phyloP scores from a whole-genome alignment of 1,140 invertebrate genomes.

The Pantala flavescens region DNA sequence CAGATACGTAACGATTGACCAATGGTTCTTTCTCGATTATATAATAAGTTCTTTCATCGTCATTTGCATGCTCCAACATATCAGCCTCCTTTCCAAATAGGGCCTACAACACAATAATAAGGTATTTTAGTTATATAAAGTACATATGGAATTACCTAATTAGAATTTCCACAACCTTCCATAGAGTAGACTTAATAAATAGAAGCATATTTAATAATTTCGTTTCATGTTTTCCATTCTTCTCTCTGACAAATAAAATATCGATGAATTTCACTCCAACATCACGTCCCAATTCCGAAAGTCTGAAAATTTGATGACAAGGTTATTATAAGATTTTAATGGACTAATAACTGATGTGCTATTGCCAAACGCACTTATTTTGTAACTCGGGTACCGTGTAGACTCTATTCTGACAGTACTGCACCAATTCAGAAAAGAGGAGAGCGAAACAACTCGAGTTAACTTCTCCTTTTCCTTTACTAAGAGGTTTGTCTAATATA shows the following conservation, averaged over 20 bases:
- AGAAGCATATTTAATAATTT: conserved; percentile 91
- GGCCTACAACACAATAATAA: too few species aligned
- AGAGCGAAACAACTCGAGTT: conserved; percentile 88
- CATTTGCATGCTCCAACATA: conserved; percentile 95
- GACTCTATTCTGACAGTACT: conserved; percentile 94
- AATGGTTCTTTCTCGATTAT: conserved; percentile 97
- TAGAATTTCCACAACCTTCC: conserved; percentile 63
- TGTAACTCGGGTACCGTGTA: conserved; percentile 92
- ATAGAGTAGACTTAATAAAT: conserved; percentile 92
- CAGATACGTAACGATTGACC: conserved; percentile 94
- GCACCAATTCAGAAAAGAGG: conserved; percentile 94
- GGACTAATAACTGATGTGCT: background rate
- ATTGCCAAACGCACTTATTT: conserved; percentile 54
- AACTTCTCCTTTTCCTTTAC: conserved; percentile 84
- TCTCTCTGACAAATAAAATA: conserved; percentile 84
- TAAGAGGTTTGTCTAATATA: conserved; percentile 84
- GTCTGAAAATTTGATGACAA: conserved; percentile 43
- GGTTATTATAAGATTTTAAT: background rate
- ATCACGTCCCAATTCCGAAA: conserved; percentile 88
- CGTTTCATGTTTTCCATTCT: conserved; percentile 87
- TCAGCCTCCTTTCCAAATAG: conserved; percentile 97
- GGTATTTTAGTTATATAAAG: too few species aligned
- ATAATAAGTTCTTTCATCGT: conserved; percentile 95
- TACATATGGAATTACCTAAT: conserved; percentile 16
- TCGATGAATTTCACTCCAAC: conserved; percentile 90